Conservation (phyloP, 2,888 invertebrate species). For the Acleris laterana region DNA sequence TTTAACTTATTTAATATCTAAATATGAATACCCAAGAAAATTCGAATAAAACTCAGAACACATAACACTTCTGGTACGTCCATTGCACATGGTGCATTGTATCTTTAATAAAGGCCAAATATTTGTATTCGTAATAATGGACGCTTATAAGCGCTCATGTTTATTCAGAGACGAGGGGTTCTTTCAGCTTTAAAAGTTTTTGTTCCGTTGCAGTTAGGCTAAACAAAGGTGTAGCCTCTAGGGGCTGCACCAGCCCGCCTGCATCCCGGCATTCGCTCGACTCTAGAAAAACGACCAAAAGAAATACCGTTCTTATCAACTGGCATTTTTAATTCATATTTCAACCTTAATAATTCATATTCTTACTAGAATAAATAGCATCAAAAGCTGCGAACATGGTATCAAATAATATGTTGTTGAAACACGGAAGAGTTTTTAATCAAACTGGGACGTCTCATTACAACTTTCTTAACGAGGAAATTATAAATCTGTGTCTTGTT, state of each 20-base stretch:
- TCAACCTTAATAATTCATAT: too few relatives aligned
- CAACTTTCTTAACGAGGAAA: conserved; percentile 4
- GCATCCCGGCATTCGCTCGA: conserved; percentile 10
- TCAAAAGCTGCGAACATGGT: too few relatives aligned
- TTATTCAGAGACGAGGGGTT: conserved; percentile 10
- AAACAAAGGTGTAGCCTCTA: conserved; percentile 25
- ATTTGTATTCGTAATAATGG: background rate
- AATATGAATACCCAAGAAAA: too few relatives aligned
- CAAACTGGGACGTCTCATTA: background rate
- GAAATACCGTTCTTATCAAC: conserved; percentile 5
- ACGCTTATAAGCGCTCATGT: conserved; percentile 2
- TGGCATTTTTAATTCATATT: conserved; percentile 1
- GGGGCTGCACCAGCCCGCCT: conserved; percentile 9
- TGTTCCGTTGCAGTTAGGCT: conserved; percentile 6
- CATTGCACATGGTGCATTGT: background rate
- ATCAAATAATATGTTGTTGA: background rate
- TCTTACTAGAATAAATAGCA: too few relatives aligned
- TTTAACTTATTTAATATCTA: too few relatives aligned
- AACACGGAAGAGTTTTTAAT: conserved; percentile 7
- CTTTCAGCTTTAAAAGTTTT: conserved; percentile 10
- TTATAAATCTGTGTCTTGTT: conserved; percentile 25
- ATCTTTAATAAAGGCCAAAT: background rate
- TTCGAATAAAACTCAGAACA: too few relatives aligned
- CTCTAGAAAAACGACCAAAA: conserved; percentile 6
- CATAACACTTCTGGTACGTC: too few relatives aligned